Percentiles rank a stretch among this genome's conserved stretches.
phyloP scores from a whole-genome alignment of 2,888 invertebrate species.

The Oscheius myriophilus region DNA sequence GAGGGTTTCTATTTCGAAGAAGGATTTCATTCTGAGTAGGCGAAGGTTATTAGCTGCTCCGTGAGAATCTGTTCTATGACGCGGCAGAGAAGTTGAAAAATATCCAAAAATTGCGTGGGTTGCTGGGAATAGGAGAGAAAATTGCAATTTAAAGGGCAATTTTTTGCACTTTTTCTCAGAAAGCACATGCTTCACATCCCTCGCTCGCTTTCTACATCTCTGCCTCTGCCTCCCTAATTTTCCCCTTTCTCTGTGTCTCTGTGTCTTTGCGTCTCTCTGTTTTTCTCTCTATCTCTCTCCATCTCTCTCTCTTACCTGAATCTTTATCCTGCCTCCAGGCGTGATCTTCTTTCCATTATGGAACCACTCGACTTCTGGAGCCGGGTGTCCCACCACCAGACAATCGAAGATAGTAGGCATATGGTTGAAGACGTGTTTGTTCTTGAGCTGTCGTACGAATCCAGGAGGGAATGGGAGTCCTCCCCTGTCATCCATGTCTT shows the following conservation, averaged over 20 bases:
- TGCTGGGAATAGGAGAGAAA: too few species aligned
- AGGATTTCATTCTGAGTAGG: too few species aligned
- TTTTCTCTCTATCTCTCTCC: too few species aligned
- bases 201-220: too few species aligned
- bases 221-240: too few species aligned
- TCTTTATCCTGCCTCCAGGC: slow-evolving; percentile 72
- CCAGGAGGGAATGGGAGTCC: slow-evolving; percentile 70
- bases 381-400: slow-evolving; percentile 68
- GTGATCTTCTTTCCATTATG: slow-evolving; percentile 73
- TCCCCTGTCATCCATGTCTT: slow-evolving; percentile 50
- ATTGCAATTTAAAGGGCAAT: too few species aligned
- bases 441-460: slow-evolving; percentile 70
- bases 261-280: background rate
- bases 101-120: too few species aligned
- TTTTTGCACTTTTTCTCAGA: too few species aligned
- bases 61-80: too few species aligned
- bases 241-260: background rate
- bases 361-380: slow-evolving; percentile 69
- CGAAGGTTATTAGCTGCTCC: too few species aligned
- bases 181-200: too few species aligned
- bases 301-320: slow-evolving; percentile 63
- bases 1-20: background rate
- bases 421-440: slow-evolving; percentile 70
- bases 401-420: slow-evolving; percentile 71
- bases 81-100: too few species aligned